phyloP scores from a whole-genome alignment of 2,113 vertebrate genomes.

The Sylvia atricapilla region DNA sequence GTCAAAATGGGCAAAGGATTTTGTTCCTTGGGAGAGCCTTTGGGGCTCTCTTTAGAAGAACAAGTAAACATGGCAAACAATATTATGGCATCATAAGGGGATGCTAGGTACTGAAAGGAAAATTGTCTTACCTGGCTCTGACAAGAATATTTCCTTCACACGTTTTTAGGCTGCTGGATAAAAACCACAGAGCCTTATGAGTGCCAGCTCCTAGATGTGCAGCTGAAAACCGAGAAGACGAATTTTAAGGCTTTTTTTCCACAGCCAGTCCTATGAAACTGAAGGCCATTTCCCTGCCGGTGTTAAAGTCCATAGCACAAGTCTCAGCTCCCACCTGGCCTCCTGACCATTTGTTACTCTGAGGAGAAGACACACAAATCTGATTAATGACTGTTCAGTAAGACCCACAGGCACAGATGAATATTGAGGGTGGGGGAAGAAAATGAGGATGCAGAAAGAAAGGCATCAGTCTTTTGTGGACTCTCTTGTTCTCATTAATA shows the following conservation, averaged over 20 bases:
- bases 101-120: background rate
- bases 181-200: rapidly evolving
- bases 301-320: background rate
- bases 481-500: background rate
- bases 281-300: background rate
- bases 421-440: background rate
- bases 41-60: background rate
- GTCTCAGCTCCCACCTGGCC: background rate
- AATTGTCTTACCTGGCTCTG: background rate
- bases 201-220: background rate
- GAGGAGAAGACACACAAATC: background rate
- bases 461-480: background rate
- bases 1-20: background rate
- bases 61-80: background rate
- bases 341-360: background rate
- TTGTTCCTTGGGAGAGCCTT: background rate
- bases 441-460: background rate
- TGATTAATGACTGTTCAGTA: background rate
- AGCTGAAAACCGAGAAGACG: background rate
- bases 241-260: background rate
- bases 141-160: background rate
- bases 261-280: background rate
- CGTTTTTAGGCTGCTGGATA: background rate
- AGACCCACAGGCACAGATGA: background rate
- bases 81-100: background rate